Base-by-base conservation (phyloP, 2,888 invertebrate species). In the Syrista parreyssii region DNA sequence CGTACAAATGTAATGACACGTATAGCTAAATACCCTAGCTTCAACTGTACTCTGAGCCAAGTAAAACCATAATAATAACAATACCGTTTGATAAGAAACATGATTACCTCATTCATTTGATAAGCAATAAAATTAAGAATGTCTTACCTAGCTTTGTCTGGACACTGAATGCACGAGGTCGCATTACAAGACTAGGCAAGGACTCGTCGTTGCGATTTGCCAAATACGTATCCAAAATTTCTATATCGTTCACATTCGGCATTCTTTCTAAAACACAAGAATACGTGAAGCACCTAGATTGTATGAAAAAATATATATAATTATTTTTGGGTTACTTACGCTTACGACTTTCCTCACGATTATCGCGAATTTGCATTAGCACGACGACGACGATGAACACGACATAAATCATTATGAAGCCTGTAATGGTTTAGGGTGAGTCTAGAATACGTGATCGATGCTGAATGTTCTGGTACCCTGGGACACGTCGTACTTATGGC, bases 311-410 rank as follows among this genome's bases (percentile, higher is more conserved):
- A 40, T 23, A 11, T n/a, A 71, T 71, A 71, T 31, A 71, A 12
- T 15, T 31, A 12, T 31, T 71, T n/a, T 69, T 71, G 0, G 30
- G 12, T 71, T 23, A 72, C 81, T 76, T 75, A 89, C 90, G 84
- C 86, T 88, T 89, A 71, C 80, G 76, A 12, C 76, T 86, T 73
- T 85, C 84, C 77, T 87, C 87, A 36, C 84, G 82, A 40, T 81
- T 86, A 11, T 90, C 89, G 75, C 85, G 80, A 31, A 85, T 79
- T 77, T 90, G 90, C 90, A 89, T 91, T 73, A 84, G 40, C 33
- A 94, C 87, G 11, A 94, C 93, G 15, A 92, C 91, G 34, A 87
- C 77, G 81, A 93, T 92, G 84, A 93, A 93, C 1, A 92, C 74
- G n/a, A 90, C 78, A 83, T 93, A 93, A 36, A 93, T 85, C 3